phyloP scores from a whole-genome alignment of 2,797 vertebrate species.

The Schizopygopsis malacanthus region DNA sequence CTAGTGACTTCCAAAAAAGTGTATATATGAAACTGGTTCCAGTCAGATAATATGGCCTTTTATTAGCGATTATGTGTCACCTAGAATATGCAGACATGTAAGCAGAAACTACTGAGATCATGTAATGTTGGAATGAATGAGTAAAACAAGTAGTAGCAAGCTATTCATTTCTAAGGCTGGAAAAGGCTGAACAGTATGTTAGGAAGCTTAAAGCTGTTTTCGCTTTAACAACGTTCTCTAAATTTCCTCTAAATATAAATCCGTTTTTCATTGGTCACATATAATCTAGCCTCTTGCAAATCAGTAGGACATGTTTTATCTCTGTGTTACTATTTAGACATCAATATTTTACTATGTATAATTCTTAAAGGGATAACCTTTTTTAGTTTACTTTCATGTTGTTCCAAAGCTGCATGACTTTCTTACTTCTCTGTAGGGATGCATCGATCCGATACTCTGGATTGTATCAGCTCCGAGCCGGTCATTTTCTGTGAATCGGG shows the following conservation, averaged over 20 bases:
- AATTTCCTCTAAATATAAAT: slow-evolving; percentile 4
- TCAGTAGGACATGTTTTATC: slow-evolving; percentile 1
- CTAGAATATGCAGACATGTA: slow-evolving; percentile 66
- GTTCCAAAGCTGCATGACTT: neutral
- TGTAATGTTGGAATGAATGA: neutral
- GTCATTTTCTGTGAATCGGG: too few species aligned
- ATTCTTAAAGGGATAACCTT: neutral
- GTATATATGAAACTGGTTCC: slow-evolving; percentile 55
- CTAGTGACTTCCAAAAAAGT: slow-evolving; percentile 60
- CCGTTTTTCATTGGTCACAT: neutral
- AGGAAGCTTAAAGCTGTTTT: slow-evolving; percentile 21
- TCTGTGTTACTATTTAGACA: neutral
- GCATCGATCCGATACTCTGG: too few species aligned
- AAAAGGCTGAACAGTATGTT: neutral
- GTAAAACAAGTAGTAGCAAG: neutral
- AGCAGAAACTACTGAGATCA: neutral
- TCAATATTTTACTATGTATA: neutral
- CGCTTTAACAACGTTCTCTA: neutral
- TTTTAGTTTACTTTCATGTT: neutral
- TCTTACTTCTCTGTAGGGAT: neutral
- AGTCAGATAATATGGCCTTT: slow-evolving; percentile 63
- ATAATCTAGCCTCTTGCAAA: slow-evolving; percentile 11
- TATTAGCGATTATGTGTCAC: slow-evolving; percentile 63
- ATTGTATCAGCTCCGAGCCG: too few species aligned
- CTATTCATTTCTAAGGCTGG: neutral